Conservation (phyloP, 1,140 invertebrate genomes). For the Zeugodacus cucurbitae region DNA sequence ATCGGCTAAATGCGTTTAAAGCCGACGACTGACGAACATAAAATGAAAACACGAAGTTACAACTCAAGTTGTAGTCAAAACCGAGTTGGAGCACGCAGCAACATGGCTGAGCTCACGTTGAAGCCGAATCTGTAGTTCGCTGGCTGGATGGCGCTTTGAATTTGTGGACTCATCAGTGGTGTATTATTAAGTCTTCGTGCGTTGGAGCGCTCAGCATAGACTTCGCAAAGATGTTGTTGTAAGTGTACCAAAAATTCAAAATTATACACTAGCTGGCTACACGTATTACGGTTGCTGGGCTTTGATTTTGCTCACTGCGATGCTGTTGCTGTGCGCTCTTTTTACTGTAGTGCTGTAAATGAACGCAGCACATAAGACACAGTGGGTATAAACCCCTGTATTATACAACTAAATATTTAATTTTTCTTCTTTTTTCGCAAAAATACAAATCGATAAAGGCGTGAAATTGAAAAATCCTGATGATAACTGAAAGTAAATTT, state of each 20-base stretch:
- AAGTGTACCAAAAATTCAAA: background rate
- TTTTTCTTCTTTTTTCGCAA: too few relatives aligned
- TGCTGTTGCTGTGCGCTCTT: background rate
- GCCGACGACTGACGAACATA: background rate
- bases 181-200: background rate
- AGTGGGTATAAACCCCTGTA: too few relatives aligned
- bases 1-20: slow-evolving; percentile 47
- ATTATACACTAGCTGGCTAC: background rate
- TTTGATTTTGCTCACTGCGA: background rate
- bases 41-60: background rate
- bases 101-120: background rate
- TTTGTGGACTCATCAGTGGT: too few relatives aligned
- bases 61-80: background rate
- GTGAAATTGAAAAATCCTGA: too few relatives aligned
- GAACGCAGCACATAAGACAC: too few relatives aligned
- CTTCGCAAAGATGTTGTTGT: background rate
- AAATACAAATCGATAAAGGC: too few relatives aligned
- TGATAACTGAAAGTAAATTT: too few relatives aligned
- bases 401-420: too few relatives aligned
- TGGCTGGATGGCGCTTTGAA: background rate
- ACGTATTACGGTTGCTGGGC: background rate
- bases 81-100: background rate
- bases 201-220: background rate
- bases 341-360: too few relatives aligned
- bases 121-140: background rate